Percentiles rank a stretch among this genome's conserved stretches.
phyloP scores from a whole-genome alignment of 2,113 vertebrate species.

The Myiopsitta monachus region DNA sequence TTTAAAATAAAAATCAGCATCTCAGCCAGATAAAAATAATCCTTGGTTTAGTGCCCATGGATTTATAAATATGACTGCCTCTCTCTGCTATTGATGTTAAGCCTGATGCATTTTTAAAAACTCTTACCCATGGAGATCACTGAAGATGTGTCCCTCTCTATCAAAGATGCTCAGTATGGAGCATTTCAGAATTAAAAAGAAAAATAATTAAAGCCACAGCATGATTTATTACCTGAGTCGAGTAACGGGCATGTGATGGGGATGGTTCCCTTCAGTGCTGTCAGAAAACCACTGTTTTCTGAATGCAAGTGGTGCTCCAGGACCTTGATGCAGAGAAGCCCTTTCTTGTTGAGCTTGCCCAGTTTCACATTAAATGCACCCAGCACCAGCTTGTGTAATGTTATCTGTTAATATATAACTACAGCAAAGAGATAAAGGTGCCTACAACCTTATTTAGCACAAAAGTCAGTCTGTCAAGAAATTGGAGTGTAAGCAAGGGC shows the following conservation, averaged over 20 bases:
- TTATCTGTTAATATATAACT: background rate
- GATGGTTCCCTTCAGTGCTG: fast-evolving
- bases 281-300: background rate
- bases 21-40: conserved; percentile 29
- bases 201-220: background rate
- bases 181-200: background rate
- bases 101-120: background rate
- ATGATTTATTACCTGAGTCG: background rate
- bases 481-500: background rate
- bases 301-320: background rate
- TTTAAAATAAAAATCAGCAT: conserved; percentile 15
- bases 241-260: background rate
- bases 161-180: background rate
- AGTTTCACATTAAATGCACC: background rate
- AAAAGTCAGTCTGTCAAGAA: background rate
- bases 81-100: background rate
- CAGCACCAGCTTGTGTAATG: background rate
- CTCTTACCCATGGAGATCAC: background rate
- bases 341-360: background rate
- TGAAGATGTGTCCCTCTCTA: background rate
- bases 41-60: background rate
- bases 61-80: background rate
- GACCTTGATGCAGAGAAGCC: background rate
- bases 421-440: background rate
- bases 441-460: background rate